Base-by-base conservation (phyloP, 2,113 vertebrate species). In the Struthidea cinerea region DNA sequence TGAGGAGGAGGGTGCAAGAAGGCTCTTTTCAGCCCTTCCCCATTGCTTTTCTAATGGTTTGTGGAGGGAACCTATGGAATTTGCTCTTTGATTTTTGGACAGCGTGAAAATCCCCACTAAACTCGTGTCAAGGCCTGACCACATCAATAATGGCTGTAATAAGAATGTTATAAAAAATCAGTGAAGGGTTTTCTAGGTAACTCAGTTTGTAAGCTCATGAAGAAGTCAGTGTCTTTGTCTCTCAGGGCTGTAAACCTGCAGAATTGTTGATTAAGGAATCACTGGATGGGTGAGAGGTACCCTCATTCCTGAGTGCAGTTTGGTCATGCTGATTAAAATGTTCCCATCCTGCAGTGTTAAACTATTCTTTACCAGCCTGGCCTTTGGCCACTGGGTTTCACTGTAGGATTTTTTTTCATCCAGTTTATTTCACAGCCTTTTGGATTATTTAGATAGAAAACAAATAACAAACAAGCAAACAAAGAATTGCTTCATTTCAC, bases 261-360 rank as follows among this genome's bases (percentile, higher is more conserved):
- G 32, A 77, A 18, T 16, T 82, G 30, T 42, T 74, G 50, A 71
- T 82, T 52, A 61, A 84, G 33, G 50, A 63, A 13, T 50, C 23
- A 17, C 10, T 70, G 59, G 7, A n/a, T 63, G 50, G 15, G 32
- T 63, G 27, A n/a, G n/a, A 82, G 59, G 49, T 63, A 63, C 68
- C 94, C 74, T 84, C 44, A 28, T 61, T 94, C 49, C 42, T 59
- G 57, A 77, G 50, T 86, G 56, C 28, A 94, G 68, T 97, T 96
- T 96, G 81, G 15, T 94, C 53, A 7, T 89, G 79, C 93, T 94
- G 83, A 89, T 95, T 96, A 88, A 90, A 91, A 89, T 83, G 91
- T 73, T 94, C 73, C 53, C 84, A 86, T 90, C 88, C 91, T 96
- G 82, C 44, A 94, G 78, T 46, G 65, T 81, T 97, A 92, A 93